phyloP scores from a whole-genome alignment of 1,140 invertebrate genomes.

The Periplaneta americana region DNA sequence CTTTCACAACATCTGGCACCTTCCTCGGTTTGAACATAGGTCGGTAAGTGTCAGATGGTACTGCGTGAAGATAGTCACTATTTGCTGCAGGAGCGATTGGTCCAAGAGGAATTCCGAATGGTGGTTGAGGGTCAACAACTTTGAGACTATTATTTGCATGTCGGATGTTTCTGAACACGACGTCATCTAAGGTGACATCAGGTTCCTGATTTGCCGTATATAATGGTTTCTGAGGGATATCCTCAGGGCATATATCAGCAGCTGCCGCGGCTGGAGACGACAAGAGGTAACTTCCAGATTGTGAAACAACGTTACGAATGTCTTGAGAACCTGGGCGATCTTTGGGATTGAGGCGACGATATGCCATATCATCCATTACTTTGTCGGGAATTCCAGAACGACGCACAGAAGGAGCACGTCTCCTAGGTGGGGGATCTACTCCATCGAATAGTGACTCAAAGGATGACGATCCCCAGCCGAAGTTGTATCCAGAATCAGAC shows the following conservation, averaged over 20 bases:
- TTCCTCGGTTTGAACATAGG: slow-evolving; percentile 53
- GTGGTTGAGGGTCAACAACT: slow-evolving; percentile 73
- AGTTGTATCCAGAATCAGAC: slow-evolving; percentile 22
- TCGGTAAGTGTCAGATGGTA: slow-evolving; percentile 50
- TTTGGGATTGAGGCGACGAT: slow-evolving; percentile 58
- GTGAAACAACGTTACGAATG: slow-evolving; percentile 49
- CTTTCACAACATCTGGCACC: slow-evolving; percentile 73
- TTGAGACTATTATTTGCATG: slow-evolving; percentile 66
- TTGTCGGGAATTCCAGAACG: slow-evolving; percentile 51
- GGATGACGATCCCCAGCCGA: slow-evolving; percentile 24
- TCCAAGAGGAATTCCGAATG: slow-evolving; percentile 82
- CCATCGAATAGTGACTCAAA: slow-evolving; percentile 7
- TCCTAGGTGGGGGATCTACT: slow-evolving; percentile 21
- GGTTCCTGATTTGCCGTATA: slow-evolving; percentile 46
- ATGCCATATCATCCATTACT: slow-evolving; percentile 74
- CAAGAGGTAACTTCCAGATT: slow-evolving; percentile 66
- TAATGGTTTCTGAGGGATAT: background rate
- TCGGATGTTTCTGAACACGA: slow-evolving; percentile 72
- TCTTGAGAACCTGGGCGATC: slow-evolving; percentile 31
- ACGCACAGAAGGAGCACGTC: slow-evolving; percentile 30
- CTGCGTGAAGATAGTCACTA: slow-evolving; percentile 77
- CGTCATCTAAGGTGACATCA: slow-evolving; percentile 76
- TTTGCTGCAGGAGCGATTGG: slow-evolving; percentile 67
- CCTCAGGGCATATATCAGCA: background rate
- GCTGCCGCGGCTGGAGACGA: slow-evolving; percentile 49